These are phyloP conservation scores for Gryllus longicercus DNA, from an alignment of 2,888 invertebrate genomes.

Conservation along the genomic window DNA sequence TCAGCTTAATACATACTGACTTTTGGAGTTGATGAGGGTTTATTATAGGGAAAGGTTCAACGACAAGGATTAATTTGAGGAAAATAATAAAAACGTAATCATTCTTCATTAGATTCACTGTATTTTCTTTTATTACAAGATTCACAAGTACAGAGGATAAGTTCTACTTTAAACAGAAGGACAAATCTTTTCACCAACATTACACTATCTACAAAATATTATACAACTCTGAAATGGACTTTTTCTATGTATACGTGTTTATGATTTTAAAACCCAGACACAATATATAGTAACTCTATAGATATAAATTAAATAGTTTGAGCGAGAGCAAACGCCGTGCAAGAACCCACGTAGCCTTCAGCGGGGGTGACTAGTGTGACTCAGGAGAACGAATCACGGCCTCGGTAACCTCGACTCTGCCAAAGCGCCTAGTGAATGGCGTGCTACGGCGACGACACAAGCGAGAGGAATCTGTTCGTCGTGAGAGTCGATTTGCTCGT, in stretches of 20 bases:
- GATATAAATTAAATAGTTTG: slow-evolving; percentile 1
- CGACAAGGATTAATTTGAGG: too few relatives aligned
- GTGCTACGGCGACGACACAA: background rate
- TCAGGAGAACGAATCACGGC: background rate
- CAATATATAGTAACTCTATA: slow-evolving; percentile 17
- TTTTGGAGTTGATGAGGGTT: too few relatives aligned
- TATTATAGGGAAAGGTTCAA: too few relatives aligned
- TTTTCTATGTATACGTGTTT: slow-evolving; percentile 5
- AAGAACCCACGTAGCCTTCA: background rate
- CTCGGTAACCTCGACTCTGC: slow-evolving; percentile 17
- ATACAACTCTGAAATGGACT: background rate
- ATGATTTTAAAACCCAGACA: slow-evolving; percentile 17
- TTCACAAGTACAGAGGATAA: slow-evolving; percentile 8
- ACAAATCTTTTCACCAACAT: slow-evolving; percentile 17
- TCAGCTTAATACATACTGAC: too few relatives aligned
- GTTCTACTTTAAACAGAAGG: slow-evolving; percentile 7
- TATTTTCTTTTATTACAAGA: background rate
- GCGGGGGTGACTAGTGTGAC: slow-evolving; percentile 3
- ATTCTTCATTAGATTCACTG: background rate
- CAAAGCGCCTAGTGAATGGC: background rate
- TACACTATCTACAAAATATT: slow-evolving; percentile 11
- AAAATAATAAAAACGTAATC: too few relatives aligned
- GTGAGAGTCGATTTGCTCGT: background rate
- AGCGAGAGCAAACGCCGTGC: background rate
- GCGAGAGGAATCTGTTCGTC: background rate